Percentiles rank a stretch among this genome's conserved stretches.
phyloP scores from a whole-genome alignment of 2,888 invertebrate genomes.

The Brachyptera risi region DNA sequence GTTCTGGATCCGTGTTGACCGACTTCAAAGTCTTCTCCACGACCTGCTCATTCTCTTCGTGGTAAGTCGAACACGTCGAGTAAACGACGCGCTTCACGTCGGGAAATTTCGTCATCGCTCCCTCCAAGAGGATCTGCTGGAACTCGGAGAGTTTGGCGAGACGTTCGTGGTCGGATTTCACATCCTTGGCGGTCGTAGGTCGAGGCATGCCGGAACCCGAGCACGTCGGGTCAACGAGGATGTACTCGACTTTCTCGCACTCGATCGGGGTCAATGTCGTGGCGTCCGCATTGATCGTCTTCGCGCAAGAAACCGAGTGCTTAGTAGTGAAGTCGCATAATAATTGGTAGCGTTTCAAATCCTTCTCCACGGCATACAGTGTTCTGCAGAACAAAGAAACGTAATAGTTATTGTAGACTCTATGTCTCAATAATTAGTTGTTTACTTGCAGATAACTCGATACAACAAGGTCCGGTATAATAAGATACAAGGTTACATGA shows the following conservation, averaged over 20 bases:
- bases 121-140: slow-evolving; percentile 77
- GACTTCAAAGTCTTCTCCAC: slow-evolving; percentile 63
- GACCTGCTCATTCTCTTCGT: slow-evolving; percentile 92
- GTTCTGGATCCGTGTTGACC: slow-evolving; percentile 6
- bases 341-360: slow-evolving; percentile 59
- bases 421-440: too few species aligned
- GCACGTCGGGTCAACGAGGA: slow-evolving; percentile 96
- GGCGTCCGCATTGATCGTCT: slow-evolving; percentile 36
- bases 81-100: slow-evolving; percentile 83
- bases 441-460: too few species aligned
- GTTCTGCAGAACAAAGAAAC: slow-evolving; percentile 49
- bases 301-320: slow-evolving; percentile 64
- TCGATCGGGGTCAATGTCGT: not conserved
- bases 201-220: slow-evolving; percentile 76
- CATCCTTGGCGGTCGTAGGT: not conserved
- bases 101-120: slow-evolving; percentile 81
- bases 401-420: too few species aligned
- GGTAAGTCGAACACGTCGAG: slow-evolving; percentile 90
- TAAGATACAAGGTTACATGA: too few species aligned
- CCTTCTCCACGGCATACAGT: slow-evolving; percentile 79
- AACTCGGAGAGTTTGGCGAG: slow-evolving; percentile 66
- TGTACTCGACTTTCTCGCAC: slow-evolving; percentile 64
- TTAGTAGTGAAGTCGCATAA: slow-evolving; percentile 60
- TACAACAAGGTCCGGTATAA: too few species aligned
- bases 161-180: slow-evolving; percentile 50